Percentiles rank a stretch among this genome's conserved stretches.
These are phyloP conservation scores for Myotis lucifugus DNA, from an alignment of 2,113 vertebrate genomes.

Conservation along the genomic window DNA sequence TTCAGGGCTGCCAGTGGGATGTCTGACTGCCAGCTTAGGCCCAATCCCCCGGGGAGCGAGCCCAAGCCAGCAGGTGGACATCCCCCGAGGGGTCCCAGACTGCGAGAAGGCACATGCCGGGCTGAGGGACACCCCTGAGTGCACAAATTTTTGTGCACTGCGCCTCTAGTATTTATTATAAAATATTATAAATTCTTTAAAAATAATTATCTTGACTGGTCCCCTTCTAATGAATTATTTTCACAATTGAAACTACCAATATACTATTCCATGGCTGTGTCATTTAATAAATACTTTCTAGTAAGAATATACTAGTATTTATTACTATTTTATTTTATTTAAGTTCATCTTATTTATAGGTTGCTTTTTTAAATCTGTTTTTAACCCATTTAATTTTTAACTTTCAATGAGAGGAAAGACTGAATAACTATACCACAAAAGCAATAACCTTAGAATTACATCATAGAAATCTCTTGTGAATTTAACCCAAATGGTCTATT, in stretches of 20 bases:
- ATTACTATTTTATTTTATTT: not conserved
- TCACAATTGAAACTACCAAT: not conserved
- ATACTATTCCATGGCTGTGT: not conserved
- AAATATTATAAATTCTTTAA: not conserved
- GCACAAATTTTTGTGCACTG: too few species aligned
- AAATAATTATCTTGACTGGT: not conserved
- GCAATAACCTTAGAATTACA: not conserved
- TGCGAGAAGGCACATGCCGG: too few species aligned
- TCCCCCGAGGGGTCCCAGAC: too few species aligned
- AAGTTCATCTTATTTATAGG: not conserved
- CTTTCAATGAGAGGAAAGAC: not conserved
- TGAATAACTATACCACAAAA: not conserved
- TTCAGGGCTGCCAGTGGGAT: too few species aligned
- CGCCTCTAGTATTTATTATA: not conserved
- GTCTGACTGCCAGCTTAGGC: too few species aligned
- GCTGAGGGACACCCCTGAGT: too few species aligned
- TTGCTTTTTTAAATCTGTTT: not conserved
- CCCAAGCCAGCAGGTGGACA: too few species aligned
- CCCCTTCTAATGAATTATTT: not conserved
- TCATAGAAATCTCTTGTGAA: not conserved
- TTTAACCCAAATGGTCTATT: not conserved
- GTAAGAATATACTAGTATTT: not conserved
- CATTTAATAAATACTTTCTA: not conserved
- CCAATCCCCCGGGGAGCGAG: too few species aligned
- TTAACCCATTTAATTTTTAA: not conserved